Conservation (phyloP, 2,113 vertebrate species). For the Oryzias melastigma region DNA sequence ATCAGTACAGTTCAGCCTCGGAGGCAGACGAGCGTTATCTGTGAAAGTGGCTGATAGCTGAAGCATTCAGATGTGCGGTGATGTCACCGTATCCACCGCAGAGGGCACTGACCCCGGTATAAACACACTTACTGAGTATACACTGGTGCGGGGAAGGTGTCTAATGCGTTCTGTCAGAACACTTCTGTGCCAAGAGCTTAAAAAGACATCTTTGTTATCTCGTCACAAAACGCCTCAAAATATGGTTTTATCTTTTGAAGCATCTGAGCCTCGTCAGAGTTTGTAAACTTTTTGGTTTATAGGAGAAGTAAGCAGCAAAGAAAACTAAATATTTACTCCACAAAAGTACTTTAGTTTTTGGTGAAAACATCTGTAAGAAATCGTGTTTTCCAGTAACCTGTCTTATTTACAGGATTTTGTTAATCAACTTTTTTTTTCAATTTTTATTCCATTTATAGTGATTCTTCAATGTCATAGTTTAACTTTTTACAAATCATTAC, state of each 20-base stretch:
- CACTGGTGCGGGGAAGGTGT: conserved; percentile 40
- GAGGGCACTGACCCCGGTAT: conserved; percentile 35
- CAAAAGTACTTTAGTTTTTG: conserved; percentile 39
- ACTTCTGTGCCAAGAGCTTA: conserved; percentile 10
- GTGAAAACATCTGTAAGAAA: conserved; percentile 52
- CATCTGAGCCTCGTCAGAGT: conserved; percentile 18
- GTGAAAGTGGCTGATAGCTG: conserved; percentile 37
- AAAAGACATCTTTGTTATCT: background rate
- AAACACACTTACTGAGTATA: conserved; percentile 16
- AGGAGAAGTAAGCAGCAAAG: background rate
- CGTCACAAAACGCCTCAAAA: background rate
- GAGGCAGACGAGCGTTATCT: conserved; percentile 26
- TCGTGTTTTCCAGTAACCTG: conserved; percentile 1
- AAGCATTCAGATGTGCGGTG: conserved; percentile 28
- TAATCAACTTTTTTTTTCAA: no score
- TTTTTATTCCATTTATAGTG: no score
- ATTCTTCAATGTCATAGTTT: no score
- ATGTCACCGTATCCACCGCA: conserved; percentile 23
- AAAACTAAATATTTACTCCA: conserved; percentile 29
- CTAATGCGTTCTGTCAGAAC: conserved; percentile 5
- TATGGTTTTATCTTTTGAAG: conserved; percentile 8
- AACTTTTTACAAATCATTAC: no score
- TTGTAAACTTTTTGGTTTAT: conserved; percentile 6
- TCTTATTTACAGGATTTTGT: no score
- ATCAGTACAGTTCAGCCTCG: conserved; percentile 27